Percentiles rank a stretch among this genome's conserved stretches.
phyloP scores from a whole-genome alignment of 1,140 invertebrate genomes.

The Cecropterus lyciades region DNA sequence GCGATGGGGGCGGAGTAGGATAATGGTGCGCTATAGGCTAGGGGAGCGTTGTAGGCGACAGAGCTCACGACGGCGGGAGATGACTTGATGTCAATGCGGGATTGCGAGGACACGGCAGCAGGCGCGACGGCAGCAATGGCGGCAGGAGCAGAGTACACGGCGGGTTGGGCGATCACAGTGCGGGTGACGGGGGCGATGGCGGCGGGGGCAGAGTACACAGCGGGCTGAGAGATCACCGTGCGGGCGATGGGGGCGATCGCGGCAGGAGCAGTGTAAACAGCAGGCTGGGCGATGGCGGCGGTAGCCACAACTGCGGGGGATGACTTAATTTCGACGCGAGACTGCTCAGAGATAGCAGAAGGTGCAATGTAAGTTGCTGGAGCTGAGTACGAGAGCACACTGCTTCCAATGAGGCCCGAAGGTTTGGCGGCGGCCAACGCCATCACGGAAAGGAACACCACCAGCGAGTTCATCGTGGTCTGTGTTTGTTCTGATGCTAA shows the following conservation, averaged over 20 bases:
- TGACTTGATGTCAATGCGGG: slow-evolving; percentile 68
- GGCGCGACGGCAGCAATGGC: slow-evolving; percentile 47
- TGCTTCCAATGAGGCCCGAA: slow-evolving; percentile 43
- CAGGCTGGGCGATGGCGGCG: slow-evolving; percentile 43
- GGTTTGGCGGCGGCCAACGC: slow-evolving; percentile 76
- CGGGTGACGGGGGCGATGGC: slow-evolving; percentile 48
- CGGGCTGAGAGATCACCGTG: slow-evolving; percentile 39
- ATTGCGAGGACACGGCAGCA: slow-evolving; percentile 63
- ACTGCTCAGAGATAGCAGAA: slow-evolving; percentile 57
- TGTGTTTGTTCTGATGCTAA: slow-evolving; percentile 75
- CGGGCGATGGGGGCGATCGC: slow-evolving; percentile 48
- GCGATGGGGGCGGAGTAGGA: slow-evolving; percentile 39
- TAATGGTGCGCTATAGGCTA: slow-evolving; percentile 39
- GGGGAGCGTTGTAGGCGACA: slow-evolving; percentile 11
- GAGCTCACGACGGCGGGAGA: slow-evolving; percentile 61
- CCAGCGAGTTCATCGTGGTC: slow-evolving; percentile 83
- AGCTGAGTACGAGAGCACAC: slow-evolving; percentile 46
- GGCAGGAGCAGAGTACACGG: slow-evolving; percentile 43
- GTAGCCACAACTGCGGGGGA: slow-evolving; percentile 53
- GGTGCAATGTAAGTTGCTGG: slow-evolving; percentile 46
- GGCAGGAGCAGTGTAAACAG: slow-evolving; percentile 42
- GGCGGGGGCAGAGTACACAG: slow-evolving; percentile 43
- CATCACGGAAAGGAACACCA: slow-evolving; percentile 85
- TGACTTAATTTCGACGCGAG: slow-evolving; percentile 56
- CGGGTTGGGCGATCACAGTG: slow-evolving; percentile 39